A percentile compares a stretch with the other conserved stretches of the same genome.
Conservation (phyloP, 2,888 invertebrate species). For the Aradus depressus region DNA sequence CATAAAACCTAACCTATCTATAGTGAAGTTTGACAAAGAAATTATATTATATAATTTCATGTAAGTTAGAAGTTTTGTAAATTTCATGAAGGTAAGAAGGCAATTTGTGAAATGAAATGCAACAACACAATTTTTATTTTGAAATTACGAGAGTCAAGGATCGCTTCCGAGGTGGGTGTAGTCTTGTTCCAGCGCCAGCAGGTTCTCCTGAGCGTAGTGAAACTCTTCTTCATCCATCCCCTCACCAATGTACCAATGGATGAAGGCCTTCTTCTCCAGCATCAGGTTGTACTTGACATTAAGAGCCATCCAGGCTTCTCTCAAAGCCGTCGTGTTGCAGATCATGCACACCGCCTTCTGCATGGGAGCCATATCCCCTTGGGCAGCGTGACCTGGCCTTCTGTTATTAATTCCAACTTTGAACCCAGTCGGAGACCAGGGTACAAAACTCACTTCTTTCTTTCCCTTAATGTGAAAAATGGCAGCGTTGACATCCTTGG, state of each 20-base stretch:
- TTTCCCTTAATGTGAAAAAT: constrained; percentile 67
- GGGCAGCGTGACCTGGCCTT: constrained; percentile 53
- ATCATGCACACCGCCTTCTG: constrained; percentile 57
- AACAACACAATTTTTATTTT: too few relatives aligned
- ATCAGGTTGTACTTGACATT: constrained; percentile 50
- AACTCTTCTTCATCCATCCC: constrained; percentile 44
- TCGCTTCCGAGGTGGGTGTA: constrained; percentile 15
- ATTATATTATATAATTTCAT: too few relatives aligned
- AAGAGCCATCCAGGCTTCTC: constrained; percentile 48
- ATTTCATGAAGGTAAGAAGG: too few relatives aligned
- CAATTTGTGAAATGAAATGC: too few relatives aligned
- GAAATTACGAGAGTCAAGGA: too few relatives aligned
- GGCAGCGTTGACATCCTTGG: constrained; percentile 77
- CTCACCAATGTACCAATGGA: constrained; percentile 53
- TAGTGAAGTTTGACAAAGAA: too few relatives aligned
- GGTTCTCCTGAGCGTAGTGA: constrained; percentile 19
- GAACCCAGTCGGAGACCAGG: constrained; percentile 90
- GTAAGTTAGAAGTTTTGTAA: too few relatives aligned
- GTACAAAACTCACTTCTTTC: constrained; percentile 72
- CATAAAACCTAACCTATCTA: too few relatives aligned
- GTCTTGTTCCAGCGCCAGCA: constrained; percentile 21
- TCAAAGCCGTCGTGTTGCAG: constrained; percentile 60
- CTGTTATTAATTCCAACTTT: constrained; percentile 41
- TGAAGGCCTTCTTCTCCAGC: constrained; percentile 49
- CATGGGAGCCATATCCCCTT: constrained; percentile 41